Percentiles rank a stretch among this genome's conserved stretches.
These are phyloP conservation scores for Cochlearius cochlearius DNA, from an alignment of 2,113 vertebrate genomes.

Conservation along the genomic window DNA sequence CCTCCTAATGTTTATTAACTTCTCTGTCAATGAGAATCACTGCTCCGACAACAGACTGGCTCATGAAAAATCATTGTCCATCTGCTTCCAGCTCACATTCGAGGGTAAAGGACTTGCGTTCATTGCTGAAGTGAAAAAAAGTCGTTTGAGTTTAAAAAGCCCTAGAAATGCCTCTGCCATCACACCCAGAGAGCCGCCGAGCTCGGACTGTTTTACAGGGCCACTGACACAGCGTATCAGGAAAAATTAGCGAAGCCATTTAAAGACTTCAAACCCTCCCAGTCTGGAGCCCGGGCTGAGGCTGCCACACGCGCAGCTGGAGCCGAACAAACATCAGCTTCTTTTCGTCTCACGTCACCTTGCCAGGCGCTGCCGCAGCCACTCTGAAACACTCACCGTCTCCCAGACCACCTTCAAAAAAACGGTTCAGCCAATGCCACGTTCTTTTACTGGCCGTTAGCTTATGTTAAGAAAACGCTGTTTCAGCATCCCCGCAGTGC, in stretches of 20 bases:
- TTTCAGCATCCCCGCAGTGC: background rate
- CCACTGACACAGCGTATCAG: background rate
- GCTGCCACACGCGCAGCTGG: background rate
- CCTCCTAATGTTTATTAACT: constrained; percentile 40
- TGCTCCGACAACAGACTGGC: background rate
- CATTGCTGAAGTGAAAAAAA: background rate
- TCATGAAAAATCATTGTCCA: background rate
- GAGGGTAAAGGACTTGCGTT: background rate
- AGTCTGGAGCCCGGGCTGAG: background rate
- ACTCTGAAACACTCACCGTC: background rate
- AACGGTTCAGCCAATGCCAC: background rate
- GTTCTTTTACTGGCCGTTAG: background rate
- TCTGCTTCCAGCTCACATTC: constrained; percentile 16
- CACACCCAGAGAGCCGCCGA: background rate
- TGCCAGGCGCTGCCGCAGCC: background rate
- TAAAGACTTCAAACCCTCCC: background rate
- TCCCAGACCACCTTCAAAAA: background rate
- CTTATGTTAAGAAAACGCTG: background rate
- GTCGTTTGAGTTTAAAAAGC: background rate
- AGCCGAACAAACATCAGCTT: accelerated
- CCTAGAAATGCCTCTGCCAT: background rate
- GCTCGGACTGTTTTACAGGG: background rate
- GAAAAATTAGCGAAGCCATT: background rate
- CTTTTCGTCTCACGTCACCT: accelerated
- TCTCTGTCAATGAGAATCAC: constrained; percentile 6